Percentiles rank a stretch among this genome's conserved stretches.
Conservation (phyloP, 2,113 vertebrate species). For the Lathamus discolor region DNA sequence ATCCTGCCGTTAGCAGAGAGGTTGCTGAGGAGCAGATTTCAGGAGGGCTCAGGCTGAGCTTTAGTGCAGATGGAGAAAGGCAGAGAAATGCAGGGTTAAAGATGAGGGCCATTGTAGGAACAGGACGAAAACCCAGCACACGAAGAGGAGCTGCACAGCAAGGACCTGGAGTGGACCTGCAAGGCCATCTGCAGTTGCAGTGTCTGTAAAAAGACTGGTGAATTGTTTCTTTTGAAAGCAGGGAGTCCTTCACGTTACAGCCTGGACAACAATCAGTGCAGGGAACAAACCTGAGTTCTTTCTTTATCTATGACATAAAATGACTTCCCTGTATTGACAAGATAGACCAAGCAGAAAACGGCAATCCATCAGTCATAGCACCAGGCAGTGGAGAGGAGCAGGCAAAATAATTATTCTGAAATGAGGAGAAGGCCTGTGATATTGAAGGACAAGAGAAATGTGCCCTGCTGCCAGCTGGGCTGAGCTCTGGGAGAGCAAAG, state of each 20-base stretch:
- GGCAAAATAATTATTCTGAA: neutral
- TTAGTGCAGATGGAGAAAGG: neutral
- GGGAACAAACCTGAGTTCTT: neutral
- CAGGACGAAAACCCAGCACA: neutral
- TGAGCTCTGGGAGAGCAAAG: neutral
- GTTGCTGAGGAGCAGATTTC: neutral
- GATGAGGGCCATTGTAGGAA: neutral
- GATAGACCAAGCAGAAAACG: neutral
- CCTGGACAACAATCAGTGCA: neutral
- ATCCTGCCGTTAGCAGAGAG: neutral
- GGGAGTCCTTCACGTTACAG: neutral
- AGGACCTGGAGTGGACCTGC: neutral
- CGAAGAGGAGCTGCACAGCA: neutral
- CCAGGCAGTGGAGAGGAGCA: neutral
- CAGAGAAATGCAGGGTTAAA: neutral
- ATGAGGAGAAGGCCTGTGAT: neutral
- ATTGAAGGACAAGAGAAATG: neutral
- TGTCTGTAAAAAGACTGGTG: neutral
- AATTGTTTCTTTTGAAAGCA: neutral
- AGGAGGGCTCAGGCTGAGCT: neutral
- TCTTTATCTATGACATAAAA: neutral
- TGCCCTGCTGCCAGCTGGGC: neutral
- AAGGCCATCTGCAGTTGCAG: neutral
- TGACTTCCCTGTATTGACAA: neutral
- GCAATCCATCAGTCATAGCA: neutral